A percentile compares a stretch with the other conserved stretches of the same genome.
Conservation (phyloP, 2,797 vertebrate genomes). For the Sus cebifrons region DNA sequence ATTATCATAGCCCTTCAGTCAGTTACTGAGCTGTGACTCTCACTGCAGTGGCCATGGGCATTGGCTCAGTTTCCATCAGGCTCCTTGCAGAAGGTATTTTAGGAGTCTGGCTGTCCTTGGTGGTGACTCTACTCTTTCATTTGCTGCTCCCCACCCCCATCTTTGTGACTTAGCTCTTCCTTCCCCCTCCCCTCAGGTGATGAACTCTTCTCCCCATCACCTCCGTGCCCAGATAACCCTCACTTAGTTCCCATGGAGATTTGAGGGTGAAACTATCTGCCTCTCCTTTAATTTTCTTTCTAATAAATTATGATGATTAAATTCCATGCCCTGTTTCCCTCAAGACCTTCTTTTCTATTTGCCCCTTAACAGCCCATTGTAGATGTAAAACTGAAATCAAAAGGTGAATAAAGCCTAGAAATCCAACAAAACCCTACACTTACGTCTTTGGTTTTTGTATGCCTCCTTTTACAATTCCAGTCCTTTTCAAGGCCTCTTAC, state of each 20-base stretch:
- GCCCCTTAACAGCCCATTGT: neutral
- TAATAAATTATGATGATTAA: conserved; percentile 40
- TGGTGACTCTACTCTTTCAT: neutral
- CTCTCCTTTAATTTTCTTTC: neutral
- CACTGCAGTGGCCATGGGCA: no score
- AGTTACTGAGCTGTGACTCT: neutral
- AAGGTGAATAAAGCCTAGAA: neutral
- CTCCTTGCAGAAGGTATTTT: neutral
- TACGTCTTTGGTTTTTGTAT: neutral
- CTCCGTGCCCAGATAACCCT: neutral
- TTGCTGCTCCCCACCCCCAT: neutral
- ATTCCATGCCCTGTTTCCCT: neutral
- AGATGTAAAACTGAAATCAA: conserved; percentile 14
- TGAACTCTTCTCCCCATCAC: neutral
- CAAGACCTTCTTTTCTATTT: neutral
- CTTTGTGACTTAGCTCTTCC: neutral
- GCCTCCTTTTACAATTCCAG: conserved; percentile 30
- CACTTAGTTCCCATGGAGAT: neutral
- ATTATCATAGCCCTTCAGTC: neutral
- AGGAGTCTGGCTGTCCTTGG: neutral
- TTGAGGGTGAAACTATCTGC: neutral
- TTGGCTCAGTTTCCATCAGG: neutral
- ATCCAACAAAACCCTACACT: neutral
- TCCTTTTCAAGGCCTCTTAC: neutral
- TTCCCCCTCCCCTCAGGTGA: neutral